Evolutionary conservation across 2,113 vertebrate species (phyloP).

Genomic region (Varanus salvator): DNA sequence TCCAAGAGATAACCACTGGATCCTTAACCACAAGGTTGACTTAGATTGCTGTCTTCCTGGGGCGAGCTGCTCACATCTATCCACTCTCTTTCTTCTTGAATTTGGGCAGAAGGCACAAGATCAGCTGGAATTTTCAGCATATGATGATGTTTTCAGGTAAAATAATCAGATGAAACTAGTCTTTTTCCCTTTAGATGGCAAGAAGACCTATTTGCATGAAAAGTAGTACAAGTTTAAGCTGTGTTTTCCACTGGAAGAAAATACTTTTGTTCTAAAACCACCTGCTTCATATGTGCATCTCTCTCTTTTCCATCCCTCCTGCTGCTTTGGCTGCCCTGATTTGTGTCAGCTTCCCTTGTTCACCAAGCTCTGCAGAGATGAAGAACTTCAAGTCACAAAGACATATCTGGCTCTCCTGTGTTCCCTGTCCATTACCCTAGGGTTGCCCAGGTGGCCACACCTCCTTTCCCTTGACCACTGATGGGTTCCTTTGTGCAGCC

Average conservation of each 20-base stretch:
- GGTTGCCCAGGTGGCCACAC: too few relatives aligned
- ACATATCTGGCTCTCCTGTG: too few relatives aligned
- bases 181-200: not conserved
- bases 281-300: not conserved
- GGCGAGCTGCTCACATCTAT: conserved; percentile 93
- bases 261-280: not conserved
- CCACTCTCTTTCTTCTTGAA: conserved; percentile 96
- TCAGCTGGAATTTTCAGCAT: conserved; percentile 95
- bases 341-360: not conserved
- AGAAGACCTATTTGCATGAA: not conserved
- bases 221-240: not conserved
- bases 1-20: conserved; percentile 8
- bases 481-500: too few relatives aligned
- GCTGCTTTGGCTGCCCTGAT: not conserved
- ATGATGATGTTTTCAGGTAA: conserved; percentile 99
- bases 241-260: not conserved
- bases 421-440: too few relatives aligned
- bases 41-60: conserved; percentile 93
- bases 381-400: not conserved
- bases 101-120: conserved; percentile 94
- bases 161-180: not conserved
- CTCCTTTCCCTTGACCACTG: too few relatives aligned
- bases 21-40: conserved; percentile 77
- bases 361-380: not conserved
- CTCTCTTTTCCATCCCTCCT: not conserved